These are phyloP conservation scores for Sminthopsis crassicaudata DNA, from an alignment of 2,113 vertebrate genomes.

Conservation along the genomic window DNA sequence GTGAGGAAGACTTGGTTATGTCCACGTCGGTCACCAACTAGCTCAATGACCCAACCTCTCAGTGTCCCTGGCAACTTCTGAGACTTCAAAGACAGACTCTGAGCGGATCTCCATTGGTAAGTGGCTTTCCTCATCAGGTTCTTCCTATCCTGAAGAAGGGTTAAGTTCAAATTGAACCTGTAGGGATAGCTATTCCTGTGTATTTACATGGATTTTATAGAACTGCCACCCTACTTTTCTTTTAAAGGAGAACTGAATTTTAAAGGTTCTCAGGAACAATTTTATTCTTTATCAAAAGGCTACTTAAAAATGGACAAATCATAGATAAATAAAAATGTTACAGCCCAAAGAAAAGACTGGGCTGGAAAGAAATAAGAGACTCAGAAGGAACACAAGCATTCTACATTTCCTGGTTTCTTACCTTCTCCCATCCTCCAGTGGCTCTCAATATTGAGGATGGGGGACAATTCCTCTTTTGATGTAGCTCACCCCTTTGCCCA, in stretches of 20 bases:
- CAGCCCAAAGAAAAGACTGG: neutral
- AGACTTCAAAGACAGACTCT: neutral
- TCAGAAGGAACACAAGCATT: neutral
- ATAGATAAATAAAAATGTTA: neutral
- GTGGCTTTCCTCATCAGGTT: neutral
- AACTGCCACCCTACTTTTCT: neutral
- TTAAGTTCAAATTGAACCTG: neutral
- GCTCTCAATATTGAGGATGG: neutral
- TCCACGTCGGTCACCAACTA: neutral
- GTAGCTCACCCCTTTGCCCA: neutral
- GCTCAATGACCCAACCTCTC: neutral
- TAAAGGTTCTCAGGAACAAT: neutral
- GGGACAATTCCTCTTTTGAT: neutral
- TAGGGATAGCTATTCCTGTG: neutral
- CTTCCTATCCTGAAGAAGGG: neutral
- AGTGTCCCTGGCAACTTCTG: neutral
- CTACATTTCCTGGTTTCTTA: neutral
- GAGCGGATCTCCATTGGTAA: neutral
- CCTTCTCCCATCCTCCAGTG: neutral
- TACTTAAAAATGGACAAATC: neutral
- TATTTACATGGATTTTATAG: neutral
- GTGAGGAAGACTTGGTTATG: neutral
- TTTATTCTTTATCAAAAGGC: neutral
- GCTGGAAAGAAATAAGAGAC: neutral
- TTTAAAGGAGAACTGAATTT: neutral